Evolutionary conservation across 2,888 invertebrate genomes (phyloP).

Genomic region (Troilus luridus): DNA sequence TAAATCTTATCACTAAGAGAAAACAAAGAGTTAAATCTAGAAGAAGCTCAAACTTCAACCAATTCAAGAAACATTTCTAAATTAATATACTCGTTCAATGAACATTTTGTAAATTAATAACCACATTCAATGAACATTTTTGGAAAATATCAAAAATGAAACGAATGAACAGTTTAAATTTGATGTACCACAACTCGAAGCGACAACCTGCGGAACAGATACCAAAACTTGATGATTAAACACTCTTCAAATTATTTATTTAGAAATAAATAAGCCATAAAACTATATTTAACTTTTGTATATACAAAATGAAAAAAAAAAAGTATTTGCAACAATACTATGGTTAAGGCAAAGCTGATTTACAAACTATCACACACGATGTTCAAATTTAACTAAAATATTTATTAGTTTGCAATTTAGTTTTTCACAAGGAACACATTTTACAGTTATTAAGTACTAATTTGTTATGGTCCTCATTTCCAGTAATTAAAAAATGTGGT

Average conservation of each 20-base stretch:
- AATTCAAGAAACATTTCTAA: neutral
- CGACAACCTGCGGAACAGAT: too few species aligned
- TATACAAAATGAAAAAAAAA: constrained; percentile 46
- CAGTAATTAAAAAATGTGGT: constrained; percentile 13
- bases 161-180: too few species aligned
- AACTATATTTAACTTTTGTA: constrained; percentile 49
- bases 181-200: too few species aligned
- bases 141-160: too few species aligned
- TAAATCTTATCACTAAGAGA: neutral
- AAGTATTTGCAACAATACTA: constrained; percentile 25
- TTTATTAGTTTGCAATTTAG: constrained; percentile 19
- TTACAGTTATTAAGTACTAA: constrained; percentile 43
- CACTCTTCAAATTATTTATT: constrained; percentile 50
- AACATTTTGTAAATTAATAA: too few species aligned
- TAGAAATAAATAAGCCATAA: constrained; percentile 56
- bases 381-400: constrained; percentile 31
- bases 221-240: neutral
- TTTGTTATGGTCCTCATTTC: constrained; percentile 45
- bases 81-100: neutral
- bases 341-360: constrained; percentile 51
- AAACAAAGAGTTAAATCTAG: neutral
- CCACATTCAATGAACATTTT: too few species aligned
- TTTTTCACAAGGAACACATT: constrained; percentile 8
- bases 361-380: constrained; percentile 51
- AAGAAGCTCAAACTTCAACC: neutral